phyloP scores from a whole-genome alignment of 1,140 invertebrate genomes.

The Tigriopus japonicus region DNA sequence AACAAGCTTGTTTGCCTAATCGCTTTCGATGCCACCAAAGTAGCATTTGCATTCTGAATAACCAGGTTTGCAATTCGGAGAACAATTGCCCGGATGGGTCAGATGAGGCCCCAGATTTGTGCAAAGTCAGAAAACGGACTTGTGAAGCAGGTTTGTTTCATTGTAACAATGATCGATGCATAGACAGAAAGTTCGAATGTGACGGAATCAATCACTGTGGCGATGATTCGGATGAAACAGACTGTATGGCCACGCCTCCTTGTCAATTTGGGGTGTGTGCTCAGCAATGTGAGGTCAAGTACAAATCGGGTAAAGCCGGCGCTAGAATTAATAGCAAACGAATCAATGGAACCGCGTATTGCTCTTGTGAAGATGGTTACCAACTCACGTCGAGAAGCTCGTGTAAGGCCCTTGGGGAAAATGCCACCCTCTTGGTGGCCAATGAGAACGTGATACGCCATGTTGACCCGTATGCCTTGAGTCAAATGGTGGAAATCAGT shows the following conservation, averaged over 20 bases:
- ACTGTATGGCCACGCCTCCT: slow-evolving; percentile 27
- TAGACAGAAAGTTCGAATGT: slow-evolving; percentile 24
- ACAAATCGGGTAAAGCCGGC: slow-evolving; percentile 25
- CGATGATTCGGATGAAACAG: slow-evolving; percentile 37
- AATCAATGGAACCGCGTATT: slow-evolving; percentile 27
- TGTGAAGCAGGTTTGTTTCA: slow-evolving; percentile 19
- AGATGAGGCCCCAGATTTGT: slow-evolving; percentile 24
- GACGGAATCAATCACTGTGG: slow-evolving; percentile 26
- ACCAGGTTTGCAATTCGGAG: slow-evolving; percentile 23
- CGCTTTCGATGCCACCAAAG: slow-evolving; percentile 1
- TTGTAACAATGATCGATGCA: slow-evolving; percentile 15
- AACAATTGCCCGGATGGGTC: slow-evolving; percentile 25
- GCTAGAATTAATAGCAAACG: background rate
- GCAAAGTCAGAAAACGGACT: slow-evolving; percentile 23
- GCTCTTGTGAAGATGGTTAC: slow-evolving; percentile 45
- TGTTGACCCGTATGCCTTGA: background rate
- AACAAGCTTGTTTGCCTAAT: background rate
- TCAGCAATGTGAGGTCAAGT: slow-evolving; percentile 49
- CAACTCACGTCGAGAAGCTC: slow-evolving; percentile 21
- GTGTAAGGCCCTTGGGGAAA: slow-evolving; percentile 26
- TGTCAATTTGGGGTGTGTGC: slow-evolving; percentile 50
- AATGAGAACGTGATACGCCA: slow-evolving; percentile 7
- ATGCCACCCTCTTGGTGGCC: slow-evolving; percentile 10
- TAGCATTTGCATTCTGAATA: slow-evolving; percentile 9
- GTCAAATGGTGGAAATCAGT: slow-evolving; percentile 4